Conservation (phyloP, 2,113 vertebrate genomes). For the Scomber japonicus region DNA sequence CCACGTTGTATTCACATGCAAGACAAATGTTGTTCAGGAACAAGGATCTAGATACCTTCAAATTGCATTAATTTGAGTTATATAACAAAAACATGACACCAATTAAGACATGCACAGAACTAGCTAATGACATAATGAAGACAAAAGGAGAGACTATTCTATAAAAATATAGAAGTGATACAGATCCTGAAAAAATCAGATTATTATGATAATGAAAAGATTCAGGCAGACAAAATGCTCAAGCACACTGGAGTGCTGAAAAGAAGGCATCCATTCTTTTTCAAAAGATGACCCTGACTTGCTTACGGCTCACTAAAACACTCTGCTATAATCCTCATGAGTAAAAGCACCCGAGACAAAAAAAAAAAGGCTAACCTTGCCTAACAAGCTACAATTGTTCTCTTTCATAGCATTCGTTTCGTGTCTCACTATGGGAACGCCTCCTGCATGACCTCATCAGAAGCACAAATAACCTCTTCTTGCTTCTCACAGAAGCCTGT, state of each 20-base stretch:
- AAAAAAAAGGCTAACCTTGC: conserved; percentile 2
- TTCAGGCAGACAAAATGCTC: too few relatives aligned
- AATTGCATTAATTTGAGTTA: not conserved
- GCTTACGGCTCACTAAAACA: not conserved
- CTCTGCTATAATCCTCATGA: not conserved
- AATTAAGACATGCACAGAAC: too few relatives aligned
- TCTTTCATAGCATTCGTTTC: too few relatives aligned
- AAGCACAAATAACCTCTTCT: too few relatives aligned
- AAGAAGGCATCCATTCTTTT: not conserved
- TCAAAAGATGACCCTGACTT: conserved; percentile 1
- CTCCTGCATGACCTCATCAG: too few relatives aligned
- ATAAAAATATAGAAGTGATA: not conserved
- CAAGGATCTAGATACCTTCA: not conserved
- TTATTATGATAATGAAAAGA: too few relatives aligned
- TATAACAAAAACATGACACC: too few relatives aligned
- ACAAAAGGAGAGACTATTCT: not conserved
- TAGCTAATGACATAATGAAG: not conserved
- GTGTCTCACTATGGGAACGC: too few relatives aligned
- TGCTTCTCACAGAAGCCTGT: too few relatives aligned
- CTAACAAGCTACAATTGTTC: conserved; percentile 3
- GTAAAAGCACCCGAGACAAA: not conserved
- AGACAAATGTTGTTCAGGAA: not conserved
- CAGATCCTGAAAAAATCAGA: too few relatives aligned
- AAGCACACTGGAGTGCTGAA: not conserved
- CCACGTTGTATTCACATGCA: too few relatives aligned